Conservation (phyloP, 2,888 invertebrate species). For the Drosophila neutralis region DNA sequence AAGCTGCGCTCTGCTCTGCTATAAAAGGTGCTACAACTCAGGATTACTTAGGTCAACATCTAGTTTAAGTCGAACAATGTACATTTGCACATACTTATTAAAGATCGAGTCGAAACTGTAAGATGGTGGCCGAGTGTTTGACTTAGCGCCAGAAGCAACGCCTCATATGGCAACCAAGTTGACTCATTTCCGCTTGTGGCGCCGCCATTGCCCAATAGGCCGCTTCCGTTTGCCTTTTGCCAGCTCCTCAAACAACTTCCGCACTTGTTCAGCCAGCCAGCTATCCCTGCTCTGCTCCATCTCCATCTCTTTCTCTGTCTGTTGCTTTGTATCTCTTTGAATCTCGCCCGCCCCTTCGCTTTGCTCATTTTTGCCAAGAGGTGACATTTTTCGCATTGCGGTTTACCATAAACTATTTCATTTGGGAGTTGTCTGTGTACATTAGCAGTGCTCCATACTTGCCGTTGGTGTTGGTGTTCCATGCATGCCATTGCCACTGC, state of each 20-base stretch:
- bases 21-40: conserved; percentile 40
- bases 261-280: conserved; percentile 64
- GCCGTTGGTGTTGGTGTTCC: conserved; percentile 19
- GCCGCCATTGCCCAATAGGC: conserved; percentile 77
- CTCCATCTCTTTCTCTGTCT: conserved; percentile 5
- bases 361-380: conserved; percentile 79
- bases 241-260: conserved; percentile 73
- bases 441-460: conserved; percentile 48
- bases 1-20: not conserved
- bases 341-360: conserved; percentile 55
- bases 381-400: conserved; percentile 85
- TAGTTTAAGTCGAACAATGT: conserved; percentile 26
- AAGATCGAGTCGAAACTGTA: conserved; percentile 41
- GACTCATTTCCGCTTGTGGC: conserved; percentile 78
- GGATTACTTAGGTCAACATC: conserved; percentile 28
- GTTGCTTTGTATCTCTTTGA: conserved; percentile 30
- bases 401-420: conserved; percentile 84
- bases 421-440: conserved; percentile 72
- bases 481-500: conserved; percentile 13
- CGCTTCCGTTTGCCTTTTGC: conserved; percentile 74
- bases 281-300: conserved; percentile 3
- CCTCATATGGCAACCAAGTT: conserved; percentile 75
- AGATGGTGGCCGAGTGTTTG: conserved; percentile 26
- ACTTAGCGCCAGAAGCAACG: conserved; percentile 36
- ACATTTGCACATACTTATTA: conserved; percentile 27